Percentiles rank a stretch among this genome's conserved stretches.
Conservation (phyloP, 2,797 vertebrate genomes). For the Rhadinocentrus ornatus region DNA sequence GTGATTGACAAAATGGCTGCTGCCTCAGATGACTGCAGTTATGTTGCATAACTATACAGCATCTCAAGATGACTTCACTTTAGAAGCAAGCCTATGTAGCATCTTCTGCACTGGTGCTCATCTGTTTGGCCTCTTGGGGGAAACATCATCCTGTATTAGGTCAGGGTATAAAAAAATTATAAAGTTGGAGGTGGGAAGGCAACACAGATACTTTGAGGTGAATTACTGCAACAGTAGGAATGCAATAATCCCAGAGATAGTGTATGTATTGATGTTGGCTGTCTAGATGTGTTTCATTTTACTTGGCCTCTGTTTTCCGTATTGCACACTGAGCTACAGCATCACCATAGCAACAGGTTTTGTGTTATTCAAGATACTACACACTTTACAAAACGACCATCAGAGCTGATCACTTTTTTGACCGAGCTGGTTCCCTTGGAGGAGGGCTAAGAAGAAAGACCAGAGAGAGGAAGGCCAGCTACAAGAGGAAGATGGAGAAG, state of each 20-base stretch:
- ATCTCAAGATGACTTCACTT: slow-evolving; percentile 16
- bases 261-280: slow-evolving; percentile 14
- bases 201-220: not conserved
- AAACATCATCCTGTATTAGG: slow-evolving; percentile 30
- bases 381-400: not conserved
- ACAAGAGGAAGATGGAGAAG: too few species aligned
- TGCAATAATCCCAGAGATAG: slow-evolving; percentile 23
- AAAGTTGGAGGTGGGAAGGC: slow-evolving; percentile 10
- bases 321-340: not conserved
- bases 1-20: slow-evolving; percentile 63
- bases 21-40: slow-evolving; percentile 51
- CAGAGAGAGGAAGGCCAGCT: too few species aligned
- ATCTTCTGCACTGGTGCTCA: slow-evolving; percentile 7
- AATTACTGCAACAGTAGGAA: slow-evolving; percentile 25
- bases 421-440: too few species aligned
- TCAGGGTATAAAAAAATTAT: slow-evolving; percentile 44
- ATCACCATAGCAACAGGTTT: slow-evolving; percentile 3
- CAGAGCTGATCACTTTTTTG: not conserved
- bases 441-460: too few species aligned
- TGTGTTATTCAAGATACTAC: slow-evolving; percentile 20
- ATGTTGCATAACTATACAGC: slow-evolving; percentile 29
- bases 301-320: slow-evolving; percentile 4
- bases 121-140: slow-evolving; percentile 19
- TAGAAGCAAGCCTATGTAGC: slow-evolving; percentile 12
- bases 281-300: not conserved